Conservation (phyloP, 2,797 vertebrate species). For the Neosilurus hyrtlii region DNA sequence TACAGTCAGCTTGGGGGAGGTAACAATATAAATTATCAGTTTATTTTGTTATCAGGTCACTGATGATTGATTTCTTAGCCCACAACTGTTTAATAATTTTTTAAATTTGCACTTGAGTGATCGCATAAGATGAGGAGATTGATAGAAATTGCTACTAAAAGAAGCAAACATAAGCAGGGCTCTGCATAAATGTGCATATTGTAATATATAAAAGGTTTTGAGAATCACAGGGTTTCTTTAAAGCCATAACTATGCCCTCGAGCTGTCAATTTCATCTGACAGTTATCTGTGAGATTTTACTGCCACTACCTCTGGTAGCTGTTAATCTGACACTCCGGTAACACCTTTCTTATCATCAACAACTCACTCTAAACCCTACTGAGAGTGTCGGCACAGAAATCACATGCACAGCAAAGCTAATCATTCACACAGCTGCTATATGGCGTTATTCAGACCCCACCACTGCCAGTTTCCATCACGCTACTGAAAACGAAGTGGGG, state of each 20-base stretch:
- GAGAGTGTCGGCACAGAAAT: neutral
- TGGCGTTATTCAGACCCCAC: neutral
- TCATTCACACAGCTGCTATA: slow-evolving; percentile 22
- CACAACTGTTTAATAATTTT: neutral
- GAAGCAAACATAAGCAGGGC: neutral
- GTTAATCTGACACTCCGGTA: slow-evolving; percentile 12
- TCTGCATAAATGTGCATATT: neutral
- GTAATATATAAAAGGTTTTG: neutral
- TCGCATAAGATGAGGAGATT: neutral
- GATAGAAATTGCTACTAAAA: neutral
- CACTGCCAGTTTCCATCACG: slow-evolving; percentile 20
- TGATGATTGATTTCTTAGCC: neutral
- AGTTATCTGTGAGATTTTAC: slow-evolving; percentile 18
- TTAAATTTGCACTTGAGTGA: neutral
- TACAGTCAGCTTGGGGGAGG: neutral
- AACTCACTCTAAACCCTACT: neutral
- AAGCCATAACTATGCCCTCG: neutral
- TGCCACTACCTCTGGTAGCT: slow-evolving; percentile 14
- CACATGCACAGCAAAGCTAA: slow-evolving; percentile 18
- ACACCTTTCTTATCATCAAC: slow-evolving; percentile 25
- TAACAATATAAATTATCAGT: neutral
- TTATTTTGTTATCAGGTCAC: neutral
- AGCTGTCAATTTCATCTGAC: slow-evolving; percentile 13
- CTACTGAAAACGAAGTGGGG: neutral
- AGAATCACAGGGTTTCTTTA: neutral